phyloP scores from a whole-genome alignment of 2,888 invertebrate species.

The Drosophila heteroneura region DNA sequence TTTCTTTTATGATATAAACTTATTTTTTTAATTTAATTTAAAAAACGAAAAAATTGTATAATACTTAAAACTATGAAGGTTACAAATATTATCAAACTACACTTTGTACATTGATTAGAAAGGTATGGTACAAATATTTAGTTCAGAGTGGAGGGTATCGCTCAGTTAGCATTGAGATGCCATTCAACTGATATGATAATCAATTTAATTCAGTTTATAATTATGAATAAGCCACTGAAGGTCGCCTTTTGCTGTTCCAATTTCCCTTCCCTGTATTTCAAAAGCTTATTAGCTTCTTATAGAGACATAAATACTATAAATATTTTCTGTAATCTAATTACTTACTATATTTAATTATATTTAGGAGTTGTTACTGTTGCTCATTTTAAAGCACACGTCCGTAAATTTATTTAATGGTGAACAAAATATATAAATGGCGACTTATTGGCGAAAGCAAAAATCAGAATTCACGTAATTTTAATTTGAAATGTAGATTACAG shows the following conservation, averaged over 20 bases:
- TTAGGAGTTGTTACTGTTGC: neutral
- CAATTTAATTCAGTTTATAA: constrained; percentile 3
- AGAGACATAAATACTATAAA: neutral
- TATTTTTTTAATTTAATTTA: neutral
- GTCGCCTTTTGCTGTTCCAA: constrained; percentile 1
- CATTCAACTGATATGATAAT: constrained; percentile 9
- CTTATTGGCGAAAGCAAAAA: neutral
- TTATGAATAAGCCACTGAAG: neutral
- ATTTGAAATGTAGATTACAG: constrained; percentile 6
- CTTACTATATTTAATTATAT: neutral
- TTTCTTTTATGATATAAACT: neutral
- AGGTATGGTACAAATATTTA: neutral
- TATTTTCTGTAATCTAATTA: neutral
- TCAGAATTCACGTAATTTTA: constrained; percentile 1
- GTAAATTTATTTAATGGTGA: neutral
- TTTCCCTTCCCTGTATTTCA: neutral
- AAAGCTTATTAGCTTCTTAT: neutral
- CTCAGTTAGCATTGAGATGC: neutral
- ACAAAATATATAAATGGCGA: neutral
- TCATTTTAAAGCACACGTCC: neutral
- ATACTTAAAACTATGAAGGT: neutral
- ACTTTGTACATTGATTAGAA: neutral
- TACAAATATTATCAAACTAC: neutral
- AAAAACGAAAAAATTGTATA: neutral
- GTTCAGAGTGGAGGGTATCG: neutral